These are phyloP conservation scores for Nycticryphes semicollaris DNA, from an alignment of 2,113 vertebrate genomes.

Conservation along the genomic window DNA sequence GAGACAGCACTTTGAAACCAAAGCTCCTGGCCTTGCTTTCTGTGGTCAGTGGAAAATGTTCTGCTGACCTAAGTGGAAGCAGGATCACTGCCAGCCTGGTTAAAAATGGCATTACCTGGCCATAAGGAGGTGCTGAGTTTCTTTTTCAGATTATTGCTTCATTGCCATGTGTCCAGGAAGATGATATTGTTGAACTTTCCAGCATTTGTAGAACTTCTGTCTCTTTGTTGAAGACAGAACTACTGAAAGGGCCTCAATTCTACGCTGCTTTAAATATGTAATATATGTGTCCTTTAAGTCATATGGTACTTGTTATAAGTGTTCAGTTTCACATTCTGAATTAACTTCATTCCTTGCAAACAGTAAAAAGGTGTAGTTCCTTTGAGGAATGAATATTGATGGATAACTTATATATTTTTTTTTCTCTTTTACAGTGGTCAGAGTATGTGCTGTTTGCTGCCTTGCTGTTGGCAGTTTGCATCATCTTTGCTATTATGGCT, in stretches of 20 bases:
- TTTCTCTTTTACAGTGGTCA: constrained; percentile 81
- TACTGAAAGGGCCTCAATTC: neutral
- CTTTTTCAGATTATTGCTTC: neutral
- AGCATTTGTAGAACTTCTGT: neutral
- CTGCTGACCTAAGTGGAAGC: neutral
- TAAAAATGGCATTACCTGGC: neutral
- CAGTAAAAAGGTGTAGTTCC: neutral
- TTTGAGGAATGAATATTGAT: neutral
- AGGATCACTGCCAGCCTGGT: neutral
- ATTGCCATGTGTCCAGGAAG: neutral
- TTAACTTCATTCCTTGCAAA: neutral
- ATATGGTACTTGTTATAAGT: neutral
- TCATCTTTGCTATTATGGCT: constrained; percentile 92
- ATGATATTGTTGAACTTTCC: neutral
- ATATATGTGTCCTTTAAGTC: neutral
- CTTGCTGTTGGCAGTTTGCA: constrained; percentile 83
- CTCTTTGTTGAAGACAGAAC: neutral
- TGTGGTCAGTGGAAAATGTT: neutral
- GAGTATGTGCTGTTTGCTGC: constrained; percentile 92
- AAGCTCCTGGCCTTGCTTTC: neutral
- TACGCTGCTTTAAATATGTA: neutral
- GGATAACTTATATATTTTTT: neutral
- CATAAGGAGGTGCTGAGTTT: neutral
- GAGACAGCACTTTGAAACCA: neutral
- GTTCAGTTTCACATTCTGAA: neutral